Percentiles rank a stretch among this genome's conserved stretches.
Evolutionary conservation across 2,888 invertebrate species (phyloP).

Genomic region (Cheilosia urbana): DNA sequence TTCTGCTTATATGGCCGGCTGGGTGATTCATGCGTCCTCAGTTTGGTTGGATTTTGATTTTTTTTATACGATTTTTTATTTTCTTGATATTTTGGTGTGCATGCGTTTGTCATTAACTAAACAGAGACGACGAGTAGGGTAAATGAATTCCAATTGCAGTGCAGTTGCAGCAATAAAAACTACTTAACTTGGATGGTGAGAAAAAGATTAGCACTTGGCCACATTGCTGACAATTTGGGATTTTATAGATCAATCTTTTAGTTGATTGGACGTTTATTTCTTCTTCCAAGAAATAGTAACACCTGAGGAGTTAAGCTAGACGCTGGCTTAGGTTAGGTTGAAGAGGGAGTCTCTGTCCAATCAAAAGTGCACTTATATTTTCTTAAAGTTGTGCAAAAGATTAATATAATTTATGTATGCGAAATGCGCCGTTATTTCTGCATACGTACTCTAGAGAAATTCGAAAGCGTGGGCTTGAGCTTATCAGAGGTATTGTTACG

Average conservation of each 20-base stretch:
- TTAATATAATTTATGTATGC: too few relatives aligned
- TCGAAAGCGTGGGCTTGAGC: too few relatives aligned
- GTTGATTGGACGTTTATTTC: not conserved
- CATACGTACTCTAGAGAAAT: too few relatives aligned
- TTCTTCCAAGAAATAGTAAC: too few relatives aligned
- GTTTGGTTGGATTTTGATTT: conserved; percentile 60
- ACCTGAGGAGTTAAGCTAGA: too few relatives aligned
- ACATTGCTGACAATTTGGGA: conserved; percentile 34
- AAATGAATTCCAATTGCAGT: conserved; percentile 67
- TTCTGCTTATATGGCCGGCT: conserved; percentile 59
- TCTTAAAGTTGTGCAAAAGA: too few relatives aligned
- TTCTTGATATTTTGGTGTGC: conserved; percentile 63
- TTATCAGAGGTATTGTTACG: too few relatives aligned
- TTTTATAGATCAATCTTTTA: conserved; percentile 3
- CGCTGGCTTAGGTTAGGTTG: too few relatives aligned
- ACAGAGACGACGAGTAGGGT: conserved; percentile 38
- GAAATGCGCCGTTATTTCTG: too few relatives aligned
- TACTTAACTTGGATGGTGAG: conserved; percentile 60
- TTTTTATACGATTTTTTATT: conserved; percentile 23
- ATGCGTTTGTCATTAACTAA: conserved; percentile 69
- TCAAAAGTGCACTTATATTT: too few relatives aligned
- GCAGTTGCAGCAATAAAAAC: conserved; percentile 36
- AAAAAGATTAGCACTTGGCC: conserved; percentile 65
- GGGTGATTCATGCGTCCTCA: conserved; percentile 69
- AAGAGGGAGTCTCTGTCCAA: too few relatives aligned